Evolutionary conservation across 2,113 vertebrate species (phyloP).

Genomic region (Cyphomyrus plagiostoma): DNA sequence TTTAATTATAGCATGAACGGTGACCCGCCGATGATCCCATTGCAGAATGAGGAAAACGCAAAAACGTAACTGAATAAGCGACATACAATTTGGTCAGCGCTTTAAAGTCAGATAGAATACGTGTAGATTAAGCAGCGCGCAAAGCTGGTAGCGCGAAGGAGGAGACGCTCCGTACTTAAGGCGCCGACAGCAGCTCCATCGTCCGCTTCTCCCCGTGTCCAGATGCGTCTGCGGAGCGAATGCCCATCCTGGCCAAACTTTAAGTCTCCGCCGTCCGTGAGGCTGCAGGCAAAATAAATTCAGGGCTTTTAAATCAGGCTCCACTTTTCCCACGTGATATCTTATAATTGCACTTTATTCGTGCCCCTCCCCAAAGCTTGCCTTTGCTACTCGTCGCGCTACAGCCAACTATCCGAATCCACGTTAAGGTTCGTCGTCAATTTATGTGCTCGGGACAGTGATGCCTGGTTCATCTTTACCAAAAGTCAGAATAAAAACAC

Average conservation of each 20-base stretch:
- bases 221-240: conserved; percentile 54
- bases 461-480: background rate
- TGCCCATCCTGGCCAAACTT: conserved; percentile 58
- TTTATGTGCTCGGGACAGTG: background rate
- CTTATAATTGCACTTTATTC: conserved; percentile 46
- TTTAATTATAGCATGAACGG: background rate
- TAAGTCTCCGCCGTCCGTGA: conserved; percentile 55
- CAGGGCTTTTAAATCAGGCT: conserved; percentile 66
- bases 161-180: conserved; percentile 47
- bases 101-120: background rate
- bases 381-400: background rate
- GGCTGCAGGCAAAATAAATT: conserved; percentile 46
- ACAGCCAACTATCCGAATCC: background rate
- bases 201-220: conserved; percentile 49
- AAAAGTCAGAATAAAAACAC: background rate
- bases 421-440: background rate
- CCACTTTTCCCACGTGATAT: conserved; percentile 68
- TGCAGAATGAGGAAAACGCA: background rate
- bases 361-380: background rate
- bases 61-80: background rate
- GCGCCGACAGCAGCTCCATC: conserved; percentile 51
- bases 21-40: background rate
- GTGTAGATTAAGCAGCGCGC: background rate
- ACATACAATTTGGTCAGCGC: background rate
- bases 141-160: conserved; percentile 1